A percentile compares a stretch with the other conserved stretches of the same genome.
These are phyloP conservation scores for Tiaroga cobitis DNA, from an alignment of 2,797 vertebrate genomes.

Conservation along the genomic window DNA sequence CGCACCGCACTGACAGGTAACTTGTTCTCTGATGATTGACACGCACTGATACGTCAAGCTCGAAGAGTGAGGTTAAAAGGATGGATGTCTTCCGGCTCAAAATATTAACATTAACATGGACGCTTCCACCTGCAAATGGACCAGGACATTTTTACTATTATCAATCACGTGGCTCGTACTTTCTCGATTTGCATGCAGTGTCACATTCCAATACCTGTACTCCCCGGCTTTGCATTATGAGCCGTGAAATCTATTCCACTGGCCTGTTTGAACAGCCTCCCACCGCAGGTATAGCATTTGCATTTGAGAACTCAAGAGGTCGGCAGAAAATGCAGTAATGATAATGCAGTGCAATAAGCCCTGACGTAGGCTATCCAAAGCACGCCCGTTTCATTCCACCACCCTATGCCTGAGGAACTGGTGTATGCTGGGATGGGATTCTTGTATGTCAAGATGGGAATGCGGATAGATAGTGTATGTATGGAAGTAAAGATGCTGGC, in stretches of 20 bases:
- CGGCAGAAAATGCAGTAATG: conserved; percentile 54
- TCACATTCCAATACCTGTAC: conserved; percentile 24
- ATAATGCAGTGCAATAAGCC: conserved; percentile 54
- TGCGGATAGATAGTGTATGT: neutral
- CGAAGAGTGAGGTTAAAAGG: neutral
- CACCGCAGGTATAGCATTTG: conserved; percentile 57
- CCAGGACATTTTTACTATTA: neutral
- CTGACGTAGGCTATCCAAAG: conserved; percentile 53
- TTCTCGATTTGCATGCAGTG: conserved; percentile 36
- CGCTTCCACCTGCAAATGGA: neutral
- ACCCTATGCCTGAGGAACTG: neutral
- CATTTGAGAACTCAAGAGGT: conserved; percentile 52
- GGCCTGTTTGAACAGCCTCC: conserved; percentile 12
- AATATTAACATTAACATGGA: neutral
- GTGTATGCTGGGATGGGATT: neutral
- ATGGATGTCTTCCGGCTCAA: conserved; percentile 5
- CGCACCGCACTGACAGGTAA: neutral
- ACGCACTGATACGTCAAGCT: neutral
- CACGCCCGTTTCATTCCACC: conserved; percentile 21
- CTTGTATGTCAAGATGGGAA: neutral
- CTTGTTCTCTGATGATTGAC: conserved; percentile 8
- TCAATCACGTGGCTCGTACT: conserved; percentile 1
- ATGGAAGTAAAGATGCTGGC: neutral
- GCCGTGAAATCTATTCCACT: conserved; percentile 61
- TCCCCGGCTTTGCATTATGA: conserved; percentile 34